Evolutionary conservation across 2,888 invertebrate species (phyloP), one percentile per base, ranked within the genome.

Genomic region (Pyrrhosoma nymphula): DNA sequence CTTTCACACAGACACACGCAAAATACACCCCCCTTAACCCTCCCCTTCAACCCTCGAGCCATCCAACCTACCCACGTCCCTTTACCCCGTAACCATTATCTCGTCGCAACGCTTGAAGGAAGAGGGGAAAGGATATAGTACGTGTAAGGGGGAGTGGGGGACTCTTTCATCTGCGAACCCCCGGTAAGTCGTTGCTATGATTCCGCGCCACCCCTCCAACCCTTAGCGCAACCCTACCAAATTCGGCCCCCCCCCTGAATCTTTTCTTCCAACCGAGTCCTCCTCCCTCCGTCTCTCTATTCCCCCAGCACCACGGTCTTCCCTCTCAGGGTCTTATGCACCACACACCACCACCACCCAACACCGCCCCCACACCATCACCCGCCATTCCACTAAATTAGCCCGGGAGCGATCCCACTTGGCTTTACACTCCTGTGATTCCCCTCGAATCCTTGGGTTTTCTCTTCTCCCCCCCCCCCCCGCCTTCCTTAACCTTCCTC

Each of bases 391-490:
- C 93, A 93, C 93, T 93, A 93, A 93, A 93, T 93, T 93, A 93
- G 93, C 93, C 93, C 69, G 93, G 93, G 93, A 75, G 93, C 93
- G 93, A 93, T 93, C 93, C 93, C 69, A 93, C 93, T 93, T 93
- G 69, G 47, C 93, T 47, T 82, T 69, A 69, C 69, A 55, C 47
- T 35, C 82, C 93, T n/a, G 47, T 69, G 56, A 55, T 35, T 35
- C 82, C 93, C 93, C 60, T 56, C 63, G 90, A 20, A 60, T 12
- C 60, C 60, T 20, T 10, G 60, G 60, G 60, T 60, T 60, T 23
- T 56, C 30, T 47, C 35, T 10, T 35, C 90, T 90, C 60, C n/a
- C 26, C 16, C 89, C 6, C 8, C 55, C 89, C 35, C 18, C 35
- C 30, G 30, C 26, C 82, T 35, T 16, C 35, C 18, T 39, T n/a